phyloP scores from a whole-genome alignment of 1,140 invertebrate genomes.

The Drosophila malerkotliana region DNA sequence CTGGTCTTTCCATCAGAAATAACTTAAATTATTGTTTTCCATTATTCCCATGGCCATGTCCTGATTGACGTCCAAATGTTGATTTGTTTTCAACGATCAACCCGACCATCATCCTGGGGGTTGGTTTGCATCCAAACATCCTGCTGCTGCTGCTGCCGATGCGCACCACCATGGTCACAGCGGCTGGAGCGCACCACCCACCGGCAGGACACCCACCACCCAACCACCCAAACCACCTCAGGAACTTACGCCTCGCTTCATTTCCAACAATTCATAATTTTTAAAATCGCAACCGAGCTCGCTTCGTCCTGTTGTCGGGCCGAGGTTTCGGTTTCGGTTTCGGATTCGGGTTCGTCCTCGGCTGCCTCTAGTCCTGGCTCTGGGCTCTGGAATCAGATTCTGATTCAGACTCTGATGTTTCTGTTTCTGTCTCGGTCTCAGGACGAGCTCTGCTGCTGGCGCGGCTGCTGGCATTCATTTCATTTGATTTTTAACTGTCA shows the following conservation, averaged over 20 bases:
- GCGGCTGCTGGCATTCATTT: conserved; percentile 60
- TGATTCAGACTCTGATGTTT: conserved; percentile 6
- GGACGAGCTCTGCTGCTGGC: conserved; percentile 40
- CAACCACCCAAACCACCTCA: conserved; percentile 14
- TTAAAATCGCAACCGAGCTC: conserved; percentile 73
- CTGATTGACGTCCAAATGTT: not conserved
- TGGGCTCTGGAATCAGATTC: not conserved
- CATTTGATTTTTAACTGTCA: conserved; percentile 84
- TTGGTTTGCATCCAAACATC: conserved; percentile 45
- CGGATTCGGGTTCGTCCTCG: not conserved
- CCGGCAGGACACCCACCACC: conserved; percentile 20
- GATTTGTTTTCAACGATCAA: not conserved
- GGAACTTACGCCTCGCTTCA: conserved; percentile 63
- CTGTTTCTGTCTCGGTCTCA: conserved; percentile 37
- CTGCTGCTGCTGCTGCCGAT: conserved; percentile 41
- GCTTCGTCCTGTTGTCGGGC: conserved; percentile 27
- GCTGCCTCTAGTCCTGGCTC: conserved; percentile 7
- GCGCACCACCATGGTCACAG: conserved; percentile 60
- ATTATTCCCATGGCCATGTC: not conserved
- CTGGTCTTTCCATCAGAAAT: no score
- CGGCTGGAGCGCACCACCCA: conserved; percentile 47
- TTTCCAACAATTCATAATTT: conserved; percentile 82
- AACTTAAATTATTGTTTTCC: not conserved
- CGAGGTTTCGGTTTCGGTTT: not conserved
- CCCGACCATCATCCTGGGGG: conserved; percentile 21